Percentiles rank a stretch among this genome's conserved stretches.
These are phyloP conservation scores for Paedocypris micromegethes DNA, from an alignment of 2,797 vertebrate species.

Conservation along the genomic window DNA sequence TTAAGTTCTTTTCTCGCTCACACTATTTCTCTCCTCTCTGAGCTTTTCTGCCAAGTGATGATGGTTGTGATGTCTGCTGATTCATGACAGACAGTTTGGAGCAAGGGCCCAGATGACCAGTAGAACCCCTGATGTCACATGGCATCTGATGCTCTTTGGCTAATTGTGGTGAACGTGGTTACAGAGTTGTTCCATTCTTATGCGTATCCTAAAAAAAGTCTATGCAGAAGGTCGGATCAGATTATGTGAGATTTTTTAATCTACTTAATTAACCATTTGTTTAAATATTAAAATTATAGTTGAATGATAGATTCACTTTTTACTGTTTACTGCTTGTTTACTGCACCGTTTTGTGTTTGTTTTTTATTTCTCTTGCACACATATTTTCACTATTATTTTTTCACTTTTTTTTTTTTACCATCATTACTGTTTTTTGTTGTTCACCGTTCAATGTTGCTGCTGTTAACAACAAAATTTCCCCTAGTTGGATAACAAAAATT, in stretches of 20 bases:
- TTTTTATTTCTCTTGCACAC: no score
- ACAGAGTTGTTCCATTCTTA: constrained; percentile 4
- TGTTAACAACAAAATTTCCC: no score
- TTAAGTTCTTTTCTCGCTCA: neutral
- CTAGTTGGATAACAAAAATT: no score
- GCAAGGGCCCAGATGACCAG: constrained; percentile 27
- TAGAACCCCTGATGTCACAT: constrained; percentile 15
- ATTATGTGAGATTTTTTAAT: neutral
- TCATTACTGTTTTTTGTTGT: no score
- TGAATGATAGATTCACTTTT: no score
- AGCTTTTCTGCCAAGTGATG: constrained; percentile 23
- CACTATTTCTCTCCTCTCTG: constrained; percentile 18
- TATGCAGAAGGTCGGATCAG: neutral
- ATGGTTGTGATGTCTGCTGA: constrained; percentile 32
- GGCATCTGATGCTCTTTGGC: neutral
- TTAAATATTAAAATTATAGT: neutral
- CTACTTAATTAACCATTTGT: neutral
- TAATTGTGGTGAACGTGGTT: constrained; percentile 10
- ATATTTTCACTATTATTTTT: no score
- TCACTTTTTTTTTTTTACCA: no score
- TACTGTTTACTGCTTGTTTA: no score
- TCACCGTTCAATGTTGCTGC: no score
- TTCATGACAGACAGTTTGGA: constrained; percentile 29
- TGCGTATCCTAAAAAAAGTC: neutral
- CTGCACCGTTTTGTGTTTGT: no score